Percentiles rank a stretch among this genome's conserved stretches.
phyloP scores from a whole-genome alignment of 2,888 invertebrate genomes.

The Willowsia nigromaculata region DNA sequence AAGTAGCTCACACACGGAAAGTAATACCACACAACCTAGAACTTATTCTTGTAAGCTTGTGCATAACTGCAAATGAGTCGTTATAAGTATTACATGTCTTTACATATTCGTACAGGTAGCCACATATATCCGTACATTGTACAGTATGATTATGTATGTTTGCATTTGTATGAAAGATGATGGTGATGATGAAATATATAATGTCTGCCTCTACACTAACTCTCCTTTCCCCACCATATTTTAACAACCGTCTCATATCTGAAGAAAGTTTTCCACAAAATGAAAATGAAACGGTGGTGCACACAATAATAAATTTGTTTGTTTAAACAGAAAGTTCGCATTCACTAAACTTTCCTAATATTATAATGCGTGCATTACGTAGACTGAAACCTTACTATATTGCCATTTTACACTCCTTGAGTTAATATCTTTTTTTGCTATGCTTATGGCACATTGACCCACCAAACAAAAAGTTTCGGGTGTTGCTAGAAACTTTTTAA shows the following conservation, averaged over 20 bases:
- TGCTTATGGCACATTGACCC: not conserved
- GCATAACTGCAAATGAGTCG: too few relatives aligned
- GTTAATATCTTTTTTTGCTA: not conserved
- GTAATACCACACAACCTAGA: not conserved
- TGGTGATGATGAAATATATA: not conserved
- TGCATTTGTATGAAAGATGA: not conserved
- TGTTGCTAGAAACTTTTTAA: not conserved
- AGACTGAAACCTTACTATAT: not conserved
- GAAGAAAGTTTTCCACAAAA: not conserved
- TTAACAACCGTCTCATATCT: not conserved
- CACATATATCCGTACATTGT: not conserved
- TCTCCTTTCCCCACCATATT: not conserved
- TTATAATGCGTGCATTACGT: not conserved
- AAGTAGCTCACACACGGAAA: constrained; percentile 2
- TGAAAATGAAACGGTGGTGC: not conserved
- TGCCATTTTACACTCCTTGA: not conserved
- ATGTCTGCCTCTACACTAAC: not conserved
- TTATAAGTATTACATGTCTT: too few relatives aligned
- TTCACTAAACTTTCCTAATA: not conserved
- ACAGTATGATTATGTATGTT: not conserved
- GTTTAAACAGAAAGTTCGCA: not conserved
- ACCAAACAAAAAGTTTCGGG: not conserved
- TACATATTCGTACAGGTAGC: too few relatives aligned
- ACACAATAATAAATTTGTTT: not conserved
- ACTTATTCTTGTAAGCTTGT: too few relatives aligned